Conservation (phyloP, 2,797 vertebrate species). For the Pseudochirops corinnae region DNA sequence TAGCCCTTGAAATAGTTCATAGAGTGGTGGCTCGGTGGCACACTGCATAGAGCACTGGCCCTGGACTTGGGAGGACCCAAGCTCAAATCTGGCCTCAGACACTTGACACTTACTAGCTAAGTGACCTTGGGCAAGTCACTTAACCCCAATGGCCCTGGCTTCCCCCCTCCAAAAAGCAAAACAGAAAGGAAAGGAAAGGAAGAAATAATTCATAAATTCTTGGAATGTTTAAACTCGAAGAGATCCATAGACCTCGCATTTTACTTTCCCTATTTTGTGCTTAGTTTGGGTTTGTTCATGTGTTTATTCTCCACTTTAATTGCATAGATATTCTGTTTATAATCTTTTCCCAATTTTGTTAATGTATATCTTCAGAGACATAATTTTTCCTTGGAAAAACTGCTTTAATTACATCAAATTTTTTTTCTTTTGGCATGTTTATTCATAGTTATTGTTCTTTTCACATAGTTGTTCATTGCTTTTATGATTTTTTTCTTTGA, state of each 20-base stretch:
- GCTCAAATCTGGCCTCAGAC: too few species aligned
- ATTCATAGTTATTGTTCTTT: background rate
- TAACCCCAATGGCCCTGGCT: too few species aligned
- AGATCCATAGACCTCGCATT: background rate
- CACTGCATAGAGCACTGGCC: too few species aligned
- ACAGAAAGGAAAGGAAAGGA: too few species aligned
- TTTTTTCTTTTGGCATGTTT: background rate
- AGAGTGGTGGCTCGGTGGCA: too few species aligned
- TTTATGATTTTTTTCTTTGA: background rate
- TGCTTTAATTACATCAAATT: background rate
- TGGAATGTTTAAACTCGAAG: background rate
- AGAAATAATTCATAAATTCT: background rate
- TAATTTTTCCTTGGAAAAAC: background rate
- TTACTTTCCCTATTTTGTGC: background rate
- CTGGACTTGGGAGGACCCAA: too few species aligned
- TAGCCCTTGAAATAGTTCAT: background rate
- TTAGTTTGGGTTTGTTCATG: background rate
- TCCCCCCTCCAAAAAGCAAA: too few species aligned
- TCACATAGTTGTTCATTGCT: background rate
- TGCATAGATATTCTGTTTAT: background rate
- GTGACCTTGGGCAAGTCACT: too few species aligned
- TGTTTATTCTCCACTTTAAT: background rate
- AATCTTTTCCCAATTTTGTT: background rate
- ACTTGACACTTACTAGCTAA: too few species aligned
- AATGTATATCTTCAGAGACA: background rate